These are phyloP conservation scores for Danio tinwini DNA, from an alignment of 2,797 vertebrate genomes.

Conservation along the genomic window DNA sequence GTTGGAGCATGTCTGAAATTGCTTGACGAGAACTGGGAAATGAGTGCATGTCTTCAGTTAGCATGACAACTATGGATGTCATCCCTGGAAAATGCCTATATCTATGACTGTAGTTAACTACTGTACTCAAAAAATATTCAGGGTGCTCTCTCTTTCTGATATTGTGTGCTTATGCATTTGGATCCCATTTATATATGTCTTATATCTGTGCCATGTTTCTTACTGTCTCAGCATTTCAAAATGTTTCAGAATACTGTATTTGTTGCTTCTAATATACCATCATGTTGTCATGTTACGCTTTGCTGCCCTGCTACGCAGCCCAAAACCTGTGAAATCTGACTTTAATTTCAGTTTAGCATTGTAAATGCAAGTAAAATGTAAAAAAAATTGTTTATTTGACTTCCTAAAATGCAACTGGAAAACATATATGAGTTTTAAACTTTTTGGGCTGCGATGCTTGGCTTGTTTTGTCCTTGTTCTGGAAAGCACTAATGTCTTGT, in stretches of 20 bases:
- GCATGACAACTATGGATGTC: conserved; percentile 69
- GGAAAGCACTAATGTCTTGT: conserved; percentile 89
- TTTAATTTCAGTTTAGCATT: not conserved
- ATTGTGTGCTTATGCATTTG: conserved; percentile 66
- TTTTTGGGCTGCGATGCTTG: conserved; percentile 79
- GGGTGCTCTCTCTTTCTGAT: conserved; percentile 40
- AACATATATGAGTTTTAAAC: not conserved
- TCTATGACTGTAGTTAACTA: conserved; percentile 51
- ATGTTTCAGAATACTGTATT: conserved; percentile 68
- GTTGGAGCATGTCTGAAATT: conserved; percentile 66
- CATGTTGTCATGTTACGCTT: conserved; percentile 82
- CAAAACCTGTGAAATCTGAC: conserved; percentile 58
- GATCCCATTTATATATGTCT: conserved; percentile 73
- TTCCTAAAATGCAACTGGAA: not conserved
- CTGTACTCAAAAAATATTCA: conserved; percentile 23
- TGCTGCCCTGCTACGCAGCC: conserved; percentile 75
- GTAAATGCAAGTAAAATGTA: not conserved
- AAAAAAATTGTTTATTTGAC: not conserved
- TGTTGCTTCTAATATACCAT: conserved; percentile 76
- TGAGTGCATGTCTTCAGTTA: conserved; percentile 65
- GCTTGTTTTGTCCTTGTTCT: conserved; percentile 83
- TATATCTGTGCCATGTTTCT: conserved; percentile 73
- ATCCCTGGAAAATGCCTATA: conserved; percentile 43
- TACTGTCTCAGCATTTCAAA: conserved; percentile 68
- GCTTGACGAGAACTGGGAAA: conserved; percentile 57